Evolutionary conservation across 2,888 invertebrate genomes (phyloP), one percentile per base, ranked within the genome.

Genomic region (Mycalesis mineus): DNA sequence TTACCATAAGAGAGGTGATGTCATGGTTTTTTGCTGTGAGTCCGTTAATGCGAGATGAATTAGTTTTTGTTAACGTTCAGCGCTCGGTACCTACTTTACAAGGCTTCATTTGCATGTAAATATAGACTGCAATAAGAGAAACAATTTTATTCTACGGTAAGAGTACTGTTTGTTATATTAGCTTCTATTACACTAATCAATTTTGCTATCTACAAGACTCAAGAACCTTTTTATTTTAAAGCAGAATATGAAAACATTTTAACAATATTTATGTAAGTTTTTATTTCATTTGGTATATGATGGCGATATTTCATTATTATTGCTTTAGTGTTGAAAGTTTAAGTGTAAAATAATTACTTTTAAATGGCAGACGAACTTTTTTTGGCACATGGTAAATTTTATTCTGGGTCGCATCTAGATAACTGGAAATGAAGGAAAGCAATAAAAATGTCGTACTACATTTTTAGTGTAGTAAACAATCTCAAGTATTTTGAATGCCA

Each of bases 21-120:
- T 85, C 82, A 86, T 82, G 69, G 71, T 78, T 87, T 85, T 84
- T 83, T 82, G 81, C 74, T 59, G 68, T 67, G 68, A 69, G 73
- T 74, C 77, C 71, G 75, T 75, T 82, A 78, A 81, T 80, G 79
- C 67, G 75, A 81, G 76, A 79, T 79, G 78, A 77, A 78, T 78
- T 74, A 76, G 73, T 84, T 84, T 86, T 87, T 86, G 80, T 81
- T 77, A 71, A 71, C 66, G 74, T 66, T 77, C 75, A 72, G 74
- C 79, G 80, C 77, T 80, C 82, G 75, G 74, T 78, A 69, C n/a
- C n/a, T n/a, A n/a, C 55, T 64, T 45, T 69, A 74, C 75, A 80
- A 78, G 73, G 71, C 69, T 74, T 76, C 72, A 73, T 82, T 80
- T 77, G 74, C 72, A 78, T 80, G 80, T 73, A 73, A 78, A 71